Conservation (phyloP, 2,113 vertebrate genomes). For the Phoenicopterus ruber region DNA sequence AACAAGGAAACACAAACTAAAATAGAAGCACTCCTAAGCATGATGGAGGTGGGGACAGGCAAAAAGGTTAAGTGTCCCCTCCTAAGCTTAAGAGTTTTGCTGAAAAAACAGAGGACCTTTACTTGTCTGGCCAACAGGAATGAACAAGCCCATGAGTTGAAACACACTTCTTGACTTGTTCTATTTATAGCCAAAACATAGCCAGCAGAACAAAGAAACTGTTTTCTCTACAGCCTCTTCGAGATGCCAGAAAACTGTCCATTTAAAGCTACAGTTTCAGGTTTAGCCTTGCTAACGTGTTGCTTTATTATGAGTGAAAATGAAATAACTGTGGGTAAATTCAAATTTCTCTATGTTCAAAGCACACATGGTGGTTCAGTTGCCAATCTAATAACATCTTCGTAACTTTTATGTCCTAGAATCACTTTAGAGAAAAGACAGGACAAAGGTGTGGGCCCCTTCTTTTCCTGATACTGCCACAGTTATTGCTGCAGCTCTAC, state of each 20-base stretch:
- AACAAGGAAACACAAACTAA: background rate
- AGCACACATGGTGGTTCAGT: background rate
- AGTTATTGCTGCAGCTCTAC: background rate
- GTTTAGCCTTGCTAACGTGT: background rate
- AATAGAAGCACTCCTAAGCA: background rate
- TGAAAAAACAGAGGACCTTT: background rate
- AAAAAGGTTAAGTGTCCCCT: background rate
- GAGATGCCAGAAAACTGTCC: background rate
- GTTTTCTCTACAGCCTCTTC: background rate
- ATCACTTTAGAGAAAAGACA: background rate
- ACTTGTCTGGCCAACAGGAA: background rate
- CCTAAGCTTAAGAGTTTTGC: background rate
- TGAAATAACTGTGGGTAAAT: background rate
- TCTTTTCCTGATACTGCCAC: background rate
- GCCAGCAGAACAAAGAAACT: background rate
- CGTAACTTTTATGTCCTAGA: background rate
- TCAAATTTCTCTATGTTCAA: background rate
- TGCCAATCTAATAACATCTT: background rate
- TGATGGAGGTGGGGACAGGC: background rate
- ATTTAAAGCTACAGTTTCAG: background rate
- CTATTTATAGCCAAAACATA: background rate
- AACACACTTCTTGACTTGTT: background rate
- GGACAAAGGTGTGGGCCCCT: background rate
- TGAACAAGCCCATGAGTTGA: background rate
- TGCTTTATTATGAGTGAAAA: background rate